Conservation (phyloP, 2,888 invertebrate species). For the Hemistola chrysoprasaria region DNA sequence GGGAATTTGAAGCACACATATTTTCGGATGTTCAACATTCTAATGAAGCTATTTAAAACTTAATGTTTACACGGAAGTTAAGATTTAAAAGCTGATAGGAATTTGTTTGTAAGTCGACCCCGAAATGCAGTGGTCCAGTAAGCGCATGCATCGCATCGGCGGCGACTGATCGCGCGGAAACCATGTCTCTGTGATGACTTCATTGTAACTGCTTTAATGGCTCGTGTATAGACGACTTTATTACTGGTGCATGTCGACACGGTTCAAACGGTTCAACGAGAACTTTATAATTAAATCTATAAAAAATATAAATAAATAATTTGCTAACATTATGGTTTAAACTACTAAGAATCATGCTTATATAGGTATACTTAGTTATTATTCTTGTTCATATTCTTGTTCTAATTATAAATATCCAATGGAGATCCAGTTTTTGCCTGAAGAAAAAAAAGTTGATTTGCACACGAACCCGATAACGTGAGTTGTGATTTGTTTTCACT, state of each 20-base stretch:
- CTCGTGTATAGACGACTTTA: constrained; percentile 28
- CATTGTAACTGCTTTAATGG: constrained; percentile 37
- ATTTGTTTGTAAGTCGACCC: constrained; percentile 35
- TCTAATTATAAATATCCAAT: constrained; percentile 21
- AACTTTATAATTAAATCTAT: too few relatives aligned
- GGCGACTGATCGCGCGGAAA: constrained; percentile 54
- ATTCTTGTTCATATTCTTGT: too few relatives aligned
- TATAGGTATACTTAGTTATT: too few relatives aligned
- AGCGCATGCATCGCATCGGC: constrained; percentile 50
- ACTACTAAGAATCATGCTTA: too few relatives aligned
- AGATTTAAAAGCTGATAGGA: constrained; percentile 6
- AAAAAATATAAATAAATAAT: too few relatives aligned
- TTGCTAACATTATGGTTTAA: too few relatives aligned
- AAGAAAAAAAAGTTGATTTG: constrained; percentile 22
- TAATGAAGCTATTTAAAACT: neutral
- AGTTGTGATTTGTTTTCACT: constrained; percentile 18
- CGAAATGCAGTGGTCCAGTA: constrained; percentile 51
- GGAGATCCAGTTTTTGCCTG: constrained; percentile 24
- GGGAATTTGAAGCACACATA: too few relatives aligned
- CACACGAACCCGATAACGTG: constrained; percentile 21
- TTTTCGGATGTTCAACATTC: too few relatives aligned
- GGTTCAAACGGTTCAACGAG: constrained; percentile 14
- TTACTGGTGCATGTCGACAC: constrained; percentile 29
- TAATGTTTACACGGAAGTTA: constrained; percentile 3
- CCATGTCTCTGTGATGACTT: constrained; percentile 47